phyloP scores from a whole-genome alignment of 1,140 invertebrate genomes.

The Zelostemma sp. region DNA sequence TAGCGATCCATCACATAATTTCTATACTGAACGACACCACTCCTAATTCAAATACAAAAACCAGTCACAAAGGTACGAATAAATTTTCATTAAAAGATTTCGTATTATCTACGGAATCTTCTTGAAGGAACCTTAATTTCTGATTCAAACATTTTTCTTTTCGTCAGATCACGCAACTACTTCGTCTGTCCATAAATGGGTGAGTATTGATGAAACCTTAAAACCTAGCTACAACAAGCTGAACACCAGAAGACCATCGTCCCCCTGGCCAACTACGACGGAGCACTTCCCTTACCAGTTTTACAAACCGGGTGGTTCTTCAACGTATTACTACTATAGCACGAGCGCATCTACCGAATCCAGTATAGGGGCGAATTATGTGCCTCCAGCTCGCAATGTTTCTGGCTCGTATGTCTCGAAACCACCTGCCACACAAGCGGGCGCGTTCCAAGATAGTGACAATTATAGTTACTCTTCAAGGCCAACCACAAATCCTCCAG shows the following conservation, averaged over 20 bases:
- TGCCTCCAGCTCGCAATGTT: conserved; percentile 11
- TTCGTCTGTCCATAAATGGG: conserved; percentile 68
- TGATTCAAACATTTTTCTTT: not conserved
- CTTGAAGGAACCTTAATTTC: too few species aligned
- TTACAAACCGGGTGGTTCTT: conserved; percentile 55
- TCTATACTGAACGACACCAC: conserved; percentile 76
- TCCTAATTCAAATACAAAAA: conserved; percentile 55
- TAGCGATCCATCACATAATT: conserved; percentile 73
- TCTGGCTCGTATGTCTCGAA: conserved; percentile 23
- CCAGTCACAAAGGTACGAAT: conserved; percentile 47
- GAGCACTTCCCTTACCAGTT: conserved; percentile 58
- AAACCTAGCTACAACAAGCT: conserved; percentile 42
- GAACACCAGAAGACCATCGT: conserved; percentile 34
- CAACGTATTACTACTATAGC: conserved; percentile 63
- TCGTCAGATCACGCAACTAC: conserved; percentile 50
- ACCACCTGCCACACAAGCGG: conserved; percentile 27
- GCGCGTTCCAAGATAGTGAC: conserved; percentile 38
- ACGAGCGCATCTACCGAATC: conserved; percentile 47
- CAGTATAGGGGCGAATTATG: conserved; percentile 28
- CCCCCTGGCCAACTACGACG: conserved; percentile 40
- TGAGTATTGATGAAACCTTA: conserved; percentile 66
- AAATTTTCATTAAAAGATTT: not conserved
- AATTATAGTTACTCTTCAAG: conserved; percentile 51
- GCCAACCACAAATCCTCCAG: conserved; percentile 70
- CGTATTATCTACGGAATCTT: too few species aligned